Evolutionary conservation across 2,113 vertebrate genomes (phyloP).

Genomic region (Phocoena sinus): DNA sequence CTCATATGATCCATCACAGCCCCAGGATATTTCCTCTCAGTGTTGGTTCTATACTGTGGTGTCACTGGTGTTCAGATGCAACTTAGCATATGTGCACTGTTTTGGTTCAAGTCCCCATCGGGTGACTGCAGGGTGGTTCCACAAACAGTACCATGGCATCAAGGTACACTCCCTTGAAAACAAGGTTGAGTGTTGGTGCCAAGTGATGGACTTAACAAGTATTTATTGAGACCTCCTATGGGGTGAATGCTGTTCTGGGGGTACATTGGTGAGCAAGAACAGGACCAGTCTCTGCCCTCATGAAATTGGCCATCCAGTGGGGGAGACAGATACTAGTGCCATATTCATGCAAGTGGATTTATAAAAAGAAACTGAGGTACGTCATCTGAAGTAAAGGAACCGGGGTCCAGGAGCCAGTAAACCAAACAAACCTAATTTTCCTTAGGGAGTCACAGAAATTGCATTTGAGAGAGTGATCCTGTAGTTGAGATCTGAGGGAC

Average conservation of each 20-base stretch:
- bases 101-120: background rate
- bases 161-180: background rate
- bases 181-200: background rate
- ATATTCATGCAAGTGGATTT: background rate
- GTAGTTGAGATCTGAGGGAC: background rate
- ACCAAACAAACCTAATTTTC: background rate
- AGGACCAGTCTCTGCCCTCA: background rate
- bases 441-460: background rate
- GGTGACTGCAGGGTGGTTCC: background rate
- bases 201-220: background rate
- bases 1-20: background rate
- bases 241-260: background rate
- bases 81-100: accelerated
- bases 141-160: background rate
- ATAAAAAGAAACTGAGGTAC: background rate
- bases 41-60: background rate
- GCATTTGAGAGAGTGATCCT: background rate
- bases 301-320: background rate
- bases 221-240: background rate
- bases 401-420: background rate
- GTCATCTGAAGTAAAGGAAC: background rate
- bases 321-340: background rate
- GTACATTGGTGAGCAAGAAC: background rate
- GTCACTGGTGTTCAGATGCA: background rate
- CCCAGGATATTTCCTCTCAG: background rate